Percentiles rank a stretch among this genome's conserved stretches.
Evolutionary conservation across 2,797 vertebrate genomes (phyloP).

Genomic region (Pseudocheirus occidentalis): DNA sequence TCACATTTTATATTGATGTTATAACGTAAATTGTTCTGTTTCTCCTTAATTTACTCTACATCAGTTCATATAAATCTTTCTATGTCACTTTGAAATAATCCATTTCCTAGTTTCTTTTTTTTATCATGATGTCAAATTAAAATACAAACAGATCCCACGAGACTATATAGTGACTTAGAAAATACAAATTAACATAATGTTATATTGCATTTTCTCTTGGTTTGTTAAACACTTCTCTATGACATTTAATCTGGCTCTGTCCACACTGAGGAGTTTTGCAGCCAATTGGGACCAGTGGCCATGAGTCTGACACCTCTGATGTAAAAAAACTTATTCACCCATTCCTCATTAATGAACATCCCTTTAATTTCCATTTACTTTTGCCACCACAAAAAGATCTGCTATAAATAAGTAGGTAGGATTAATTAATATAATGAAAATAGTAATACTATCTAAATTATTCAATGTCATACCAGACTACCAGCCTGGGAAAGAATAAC

Average conservation of each 20-base stretch:
- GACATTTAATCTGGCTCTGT: not conserved
- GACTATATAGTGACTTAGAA: not conserved
- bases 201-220: not conserved
- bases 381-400: not conserved
- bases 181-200: not conserved
- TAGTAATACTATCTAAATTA: not conserved
- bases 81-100: not conserved
- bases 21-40: not conserved
- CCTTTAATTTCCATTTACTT: not conserved
- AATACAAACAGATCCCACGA: not conserved
- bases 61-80: not conserved
- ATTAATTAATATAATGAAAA: not conserved
- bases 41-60: not conserved
- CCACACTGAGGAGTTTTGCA: not conserved
- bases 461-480: not conserved
- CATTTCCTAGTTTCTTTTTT: not conserved
- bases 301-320: not conserved
- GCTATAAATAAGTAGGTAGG: not conserved
- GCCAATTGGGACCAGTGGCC: not conserved
- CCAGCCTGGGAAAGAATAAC: not conserved
- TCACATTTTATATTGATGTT: not conserved
- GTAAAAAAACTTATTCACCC: not conserved
- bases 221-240: not conserved
- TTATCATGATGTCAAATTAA: not conserved
- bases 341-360: not conserved